Evolutionary conservation across 2,888 invertebrate species (phyloP).

Genomic region (Ceramica pisi): DNA sequence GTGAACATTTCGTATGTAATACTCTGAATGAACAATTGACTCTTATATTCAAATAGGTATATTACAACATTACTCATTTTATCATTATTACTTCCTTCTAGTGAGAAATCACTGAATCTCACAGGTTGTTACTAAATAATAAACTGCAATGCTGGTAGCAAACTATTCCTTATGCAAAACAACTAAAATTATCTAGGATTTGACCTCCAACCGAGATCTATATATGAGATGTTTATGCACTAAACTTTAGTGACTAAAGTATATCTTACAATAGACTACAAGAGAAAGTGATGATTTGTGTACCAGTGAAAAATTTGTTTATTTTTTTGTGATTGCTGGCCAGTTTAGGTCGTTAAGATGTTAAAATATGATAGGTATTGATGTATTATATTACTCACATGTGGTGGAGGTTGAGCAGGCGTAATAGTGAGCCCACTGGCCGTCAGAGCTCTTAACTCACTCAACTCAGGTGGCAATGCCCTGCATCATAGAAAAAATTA

Average conservation of each 20-base stretch:
- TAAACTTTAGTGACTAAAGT: too few species aligned
- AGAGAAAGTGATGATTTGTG: slow-evolving; percentile 28
- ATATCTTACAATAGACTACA: neutral
- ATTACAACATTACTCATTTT: slow-evolving; percentile 19
- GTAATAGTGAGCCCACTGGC: slow-evolving; percentile 92
- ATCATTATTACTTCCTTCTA: slow-evolving; percentile 24
- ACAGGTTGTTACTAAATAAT: slow-evolving; percentile 16
- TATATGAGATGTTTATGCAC: slow-evolving; percentile 15
- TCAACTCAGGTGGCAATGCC: slow-evolving; percentile 88
- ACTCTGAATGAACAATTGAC: neutral
- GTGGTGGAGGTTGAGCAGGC: slow-evolving; percentile 91
- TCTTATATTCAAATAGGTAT: slow-evolving; percentile 5
- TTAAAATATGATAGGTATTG: neutral
- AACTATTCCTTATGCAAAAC: slow-evolving; percentile 18
- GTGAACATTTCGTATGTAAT: neutral
- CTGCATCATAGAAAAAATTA: slow-evolving; percentile 72
- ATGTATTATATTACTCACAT: slow-evolving; percentile 78
- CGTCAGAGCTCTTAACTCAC: slow-evolving; percentile 91
- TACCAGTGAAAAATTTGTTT: slow-evolving; percentile 1
- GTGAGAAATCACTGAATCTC: slow-evolving; percentile 9
- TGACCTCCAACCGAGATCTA: slow-evolving; percentile 50
- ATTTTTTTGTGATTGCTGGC: neutral
- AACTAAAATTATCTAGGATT: slow-evolving; percentile 29
- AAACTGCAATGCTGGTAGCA: slow-evolving; percentile 4
- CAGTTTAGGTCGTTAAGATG: neutral